Evolutionary conservation across 2,888 invertebrate species (phyloP).

Genomic region (Cactoblastis cactorum): DNA sequence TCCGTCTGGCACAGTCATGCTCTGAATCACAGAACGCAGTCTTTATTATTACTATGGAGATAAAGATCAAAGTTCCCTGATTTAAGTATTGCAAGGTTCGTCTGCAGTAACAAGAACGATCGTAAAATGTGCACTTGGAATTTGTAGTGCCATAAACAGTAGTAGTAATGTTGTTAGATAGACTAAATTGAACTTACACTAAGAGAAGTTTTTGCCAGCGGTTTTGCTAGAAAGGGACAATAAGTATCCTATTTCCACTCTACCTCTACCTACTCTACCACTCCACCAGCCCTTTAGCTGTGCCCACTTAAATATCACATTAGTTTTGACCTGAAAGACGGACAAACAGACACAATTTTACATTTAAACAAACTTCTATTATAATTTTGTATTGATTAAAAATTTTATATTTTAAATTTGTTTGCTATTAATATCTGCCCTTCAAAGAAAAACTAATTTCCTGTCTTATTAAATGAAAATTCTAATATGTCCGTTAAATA

Average conservation of each 20-base stretch:
- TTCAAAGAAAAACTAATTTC: neutral
- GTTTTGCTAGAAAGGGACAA: no score
- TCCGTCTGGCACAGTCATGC: slow-evolving; percentile 5
- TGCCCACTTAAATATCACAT: no score
- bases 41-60: neutral
- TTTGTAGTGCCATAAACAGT: neutral
- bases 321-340: no score
- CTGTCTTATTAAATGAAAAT: neutral
- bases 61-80: neutral
- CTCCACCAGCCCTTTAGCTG: no score
- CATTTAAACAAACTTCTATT: no score
- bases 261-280: no score
- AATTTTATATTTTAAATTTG: neutral
- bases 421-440: neutral
- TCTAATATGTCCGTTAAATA: no score
- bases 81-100: neutral
- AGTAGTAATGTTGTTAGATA: neutral
- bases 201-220: no score
- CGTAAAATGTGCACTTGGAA: slow-evolving; percentile 6
- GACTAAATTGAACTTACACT: no score
- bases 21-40: neutral
- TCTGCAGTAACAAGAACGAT: neutral
- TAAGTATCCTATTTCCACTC: neutral
- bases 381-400: neutral
- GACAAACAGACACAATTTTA: no score